These are phyloP conservation scores for Cricetomys ansorgei DNA, from an alignment of 2,113 vertebrate species.

Conservation along the genomic window DNA sequence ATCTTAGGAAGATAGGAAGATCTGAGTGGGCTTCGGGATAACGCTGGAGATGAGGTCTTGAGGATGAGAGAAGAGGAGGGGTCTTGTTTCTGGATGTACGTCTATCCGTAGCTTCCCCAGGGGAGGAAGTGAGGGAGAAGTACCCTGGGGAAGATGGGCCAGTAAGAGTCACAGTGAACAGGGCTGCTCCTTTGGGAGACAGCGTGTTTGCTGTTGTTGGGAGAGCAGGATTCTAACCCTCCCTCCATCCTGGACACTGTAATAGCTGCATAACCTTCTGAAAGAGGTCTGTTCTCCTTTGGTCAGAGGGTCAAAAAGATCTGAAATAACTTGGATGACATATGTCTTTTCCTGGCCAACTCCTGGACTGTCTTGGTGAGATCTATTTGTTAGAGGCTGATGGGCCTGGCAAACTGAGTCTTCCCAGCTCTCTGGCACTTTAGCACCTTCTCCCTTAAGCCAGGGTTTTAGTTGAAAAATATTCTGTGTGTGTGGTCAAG, in stretches of 20 bases:
- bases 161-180: not conserved
- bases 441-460: not conserved
- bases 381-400: not conserved
- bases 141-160: not conserved
- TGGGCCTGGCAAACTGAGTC: not conserved
- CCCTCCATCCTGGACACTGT: not conserved
- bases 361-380: not conserved
- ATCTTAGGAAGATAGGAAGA: not conserved
- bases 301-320: not conserved
- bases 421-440: not conserved
- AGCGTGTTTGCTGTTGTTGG: not conserved
- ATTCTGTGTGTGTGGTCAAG: not conserved
- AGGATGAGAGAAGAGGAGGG: not conserved
- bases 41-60: not conserved
- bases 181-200: not conserved
- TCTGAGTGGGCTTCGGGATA: not conserved
- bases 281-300: not conserved
- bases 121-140: not conserved
- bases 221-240: not conserved
- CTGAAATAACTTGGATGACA: not conserved
- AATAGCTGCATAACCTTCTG: not conserved
- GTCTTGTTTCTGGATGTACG: not conserved
- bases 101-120: not conserved
- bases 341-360: not conserved
- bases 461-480: not conserved